These are phyloP conservation scores for Eleginops maclovinus DNA, from an alignment of 2,113 vertebrate species.

Conservation along the genomic window DNA sequence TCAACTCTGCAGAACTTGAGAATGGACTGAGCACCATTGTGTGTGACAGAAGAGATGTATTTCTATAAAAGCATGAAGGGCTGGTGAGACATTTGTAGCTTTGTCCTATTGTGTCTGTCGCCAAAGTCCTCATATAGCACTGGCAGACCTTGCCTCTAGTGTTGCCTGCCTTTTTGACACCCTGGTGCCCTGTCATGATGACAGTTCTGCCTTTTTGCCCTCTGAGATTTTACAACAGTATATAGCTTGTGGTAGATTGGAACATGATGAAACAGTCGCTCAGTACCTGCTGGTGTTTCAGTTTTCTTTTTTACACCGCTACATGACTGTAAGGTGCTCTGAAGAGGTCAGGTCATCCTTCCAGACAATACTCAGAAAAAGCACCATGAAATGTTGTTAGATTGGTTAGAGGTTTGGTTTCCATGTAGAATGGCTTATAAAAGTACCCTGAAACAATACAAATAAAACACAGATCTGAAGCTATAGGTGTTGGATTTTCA, in stretches of 20 bases:
- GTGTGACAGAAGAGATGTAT: constrained; percentile 15
- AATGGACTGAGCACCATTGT: background rate
- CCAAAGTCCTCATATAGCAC: constrained; percentile 11
- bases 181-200: constrained; percentile 40
- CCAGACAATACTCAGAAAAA: background rate
- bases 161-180: constrained; percentile 60
- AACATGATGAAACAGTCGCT: constrained; percentile 53
- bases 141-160: constrained; percentile 68
- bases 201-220: constrained; percentile 62
- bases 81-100: constrained; percentile 32
- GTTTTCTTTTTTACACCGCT: constrained; percentile 3
- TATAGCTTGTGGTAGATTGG: constrained; percentile 53
- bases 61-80: constrained; percentile 29
- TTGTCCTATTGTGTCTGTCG: constrained; percentile 45
- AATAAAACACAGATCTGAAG: background rate
- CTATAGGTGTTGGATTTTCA: background rate
- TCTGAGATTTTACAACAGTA: constrained; percentile 36
- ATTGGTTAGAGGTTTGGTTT: background rate
- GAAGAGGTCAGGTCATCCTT: constrained; percentile 20
- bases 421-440: background rate
- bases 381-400: background rate
- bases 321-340: constrained; percentile 5
- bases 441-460: background rate
- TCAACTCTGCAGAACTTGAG: constrained; percentile 6
- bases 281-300: constrained; percentile 38